Evolutionary conservation across 2,113 vertebrate species (phyloP), one percentile per base, ranked within the genome.

Genomic region (Lepus timidus): DNA sequence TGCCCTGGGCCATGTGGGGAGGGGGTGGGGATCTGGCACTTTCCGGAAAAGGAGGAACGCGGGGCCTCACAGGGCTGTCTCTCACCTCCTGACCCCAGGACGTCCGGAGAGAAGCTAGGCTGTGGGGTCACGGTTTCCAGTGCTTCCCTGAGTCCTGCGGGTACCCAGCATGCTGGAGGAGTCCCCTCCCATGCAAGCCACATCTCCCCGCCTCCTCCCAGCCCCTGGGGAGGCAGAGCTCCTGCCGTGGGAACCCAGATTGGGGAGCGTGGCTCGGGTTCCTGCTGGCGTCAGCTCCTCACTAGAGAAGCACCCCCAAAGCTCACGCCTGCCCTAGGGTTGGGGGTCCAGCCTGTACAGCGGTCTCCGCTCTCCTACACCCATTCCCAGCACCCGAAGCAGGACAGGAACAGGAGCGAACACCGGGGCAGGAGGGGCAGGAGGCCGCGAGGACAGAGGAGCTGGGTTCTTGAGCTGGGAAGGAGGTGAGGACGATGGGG

Each of bases 131-230:
- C 1, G 52, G 36, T 78, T 84, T 68, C 89, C 36, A 19, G 79
- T 75, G 51, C 39, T 88, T 75, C 29, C 44, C 55, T n/a, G 27
- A 49, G 16, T 71, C 49, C 13, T 7, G 2, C 27, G 19, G 81
- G 29, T 25, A 27, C 82, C 8, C 12, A 17, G 44, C 81, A 55
- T 20, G 33, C 71, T 58, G 44, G 44, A 4, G 91, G 79, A 81
- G 76, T 29, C 73, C 78, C 86, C 62, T 74, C 71, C 52, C 39
- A 1, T 7, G 23, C 80, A 23, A 51, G 44, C 83, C 7, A 1
- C 36, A 2, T 9, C 55, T 75, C 65, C 4, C 3, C 4, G 22
- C 19, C 0, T 0, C 81, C 70, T 36, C 81, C 14, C 19, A 4
- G 14, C 10, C 6, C 61, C 83, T 17, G 2, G 2, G 31, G 65